A percentile compares a stretch with the other conserved stretches of the same genome.
phyloP scores from a whole-genome alignment of 2,888 invertebrate genomes.

The Thymelicus lineola region DNA sequence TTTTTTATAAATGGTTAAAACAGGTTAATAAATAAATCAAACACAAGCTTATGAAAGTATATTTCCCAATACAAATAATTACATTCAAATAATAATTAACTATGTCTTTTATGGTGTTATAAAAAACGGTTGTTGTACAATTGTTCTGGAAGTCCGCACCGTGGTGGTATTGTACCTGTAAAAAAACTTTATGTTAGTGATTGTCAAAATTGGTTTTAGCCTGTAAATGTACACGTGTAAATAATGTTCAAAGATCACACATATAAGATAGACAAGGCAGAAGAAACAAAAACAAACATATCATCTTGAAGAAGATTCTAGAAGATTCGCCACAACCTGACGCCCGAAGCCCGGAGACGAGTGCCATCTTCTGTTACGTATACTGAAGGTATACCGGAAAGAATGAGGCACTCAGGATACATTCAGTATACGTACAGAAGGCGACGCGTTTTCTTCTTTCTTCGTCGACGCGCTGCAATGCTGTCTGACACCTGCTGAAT shows the following conservation, averaged over 20 bases:
- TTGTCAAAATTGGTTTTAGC: not conserved
- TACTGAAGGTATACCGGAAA: slow-evolving; percentile 99
- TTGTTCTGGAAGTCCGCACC: too few species aligned
- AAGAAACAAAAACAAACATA: not conserved
- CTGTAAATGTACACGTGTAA: slow-evolving; percentile 4
- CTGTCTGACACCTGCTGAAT: slow-evolving; percentile 28
- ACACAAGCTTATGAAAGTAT: too few species aligned
- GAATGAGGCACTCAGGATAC: slow-evolving; percentile 98
- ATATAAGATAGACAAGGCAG: not conserved
- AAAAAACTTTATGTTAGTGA: too few species aligned
- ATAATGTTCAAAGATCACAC: not conserved
- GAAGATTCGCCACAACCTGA: slow-evolving; percentile 8
- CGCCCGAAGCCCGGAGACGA: slow-evolving; percentile 75
- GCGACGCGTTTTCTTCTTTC: slow-evolving; percentile 87
- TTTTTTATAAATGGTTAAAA: too few species aligned
- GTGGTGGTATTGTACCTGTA: too few species aligned
- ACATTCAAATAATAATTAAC: too few species aligned
- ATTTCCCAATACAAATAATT: too few species aligned
- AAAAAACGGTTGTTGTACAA: too few species aligned
- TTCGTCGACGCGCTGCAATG: slow-evolving; percentile 13
- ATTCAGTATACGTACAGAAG: slow-evolving; percentile 99
- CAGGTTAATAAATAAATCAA: too few species aligned
- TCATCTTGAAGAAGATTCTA: not conserved
- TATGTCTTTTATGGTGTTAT: too few species aligned
- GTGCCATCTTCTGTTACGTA: slow-evolving; percentile 99